Conservation (phyloP, 2,113 vertebrate species). For the Silurus asotus region DNA sequence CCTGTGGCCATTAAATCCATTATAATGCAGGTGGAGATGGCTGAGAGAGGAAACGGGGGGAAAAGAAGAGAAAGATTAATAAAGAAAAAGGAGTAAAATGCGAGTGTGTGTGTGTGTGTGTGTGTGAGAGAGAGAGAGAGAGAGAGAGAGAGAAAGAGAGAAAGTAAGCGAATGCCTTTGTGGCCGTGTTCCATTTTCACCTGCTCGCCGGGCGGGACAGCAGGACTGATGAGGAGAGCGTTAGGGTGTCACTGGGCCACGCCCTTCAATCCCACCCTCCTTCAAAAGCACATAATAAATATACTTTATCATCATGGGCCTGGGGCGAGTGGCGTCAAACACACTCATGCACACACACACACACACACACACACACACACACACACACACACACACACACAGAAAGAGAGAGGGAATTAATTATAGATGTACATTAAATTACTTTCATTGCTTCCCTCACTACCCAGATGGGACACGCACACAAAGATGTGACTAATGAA, state of each 20-base stretch:
- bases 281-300: conserved; percentile 74
- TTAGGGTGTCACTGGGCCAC: conserved; percentile 20
- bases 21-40: neutral
- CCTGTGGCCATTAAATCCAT: neutral
- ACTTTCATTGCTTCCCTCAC: conserved; percentile 86
- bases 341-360: conserved; percentile 49
- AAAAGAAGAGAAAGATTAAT: neutral
- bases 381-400: conserved; percentile 6
- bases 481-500: conserved; percentile 78
- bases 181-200: conserved; percentile 21
- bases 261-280: conserved; percentile 23
- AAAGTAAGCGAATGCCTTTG: neutral
- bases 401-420: conserved; percentile 83
- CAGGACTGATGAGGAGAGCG: conserved; percentile 23
- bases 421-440: conserved; percentile 97
- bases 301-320: conserved; percentile 77
- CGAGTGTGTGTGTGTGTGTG: neutral
- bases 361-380: conserved; percentile 47
- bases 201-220: conserved; percentile 7
- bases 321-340: conserved; percentile 65
- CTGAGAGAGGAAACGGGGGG: too few relatives aligned
- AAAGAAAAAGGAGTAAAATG: neutral
- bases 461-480: conserved; percentile 69
- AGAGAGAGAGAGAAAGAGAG: neutral
- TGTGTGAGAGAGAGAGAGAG: neutral